Conservation (phyloP, 2,113 vertebrate genomes). For the Clupea harengus region DNA sequence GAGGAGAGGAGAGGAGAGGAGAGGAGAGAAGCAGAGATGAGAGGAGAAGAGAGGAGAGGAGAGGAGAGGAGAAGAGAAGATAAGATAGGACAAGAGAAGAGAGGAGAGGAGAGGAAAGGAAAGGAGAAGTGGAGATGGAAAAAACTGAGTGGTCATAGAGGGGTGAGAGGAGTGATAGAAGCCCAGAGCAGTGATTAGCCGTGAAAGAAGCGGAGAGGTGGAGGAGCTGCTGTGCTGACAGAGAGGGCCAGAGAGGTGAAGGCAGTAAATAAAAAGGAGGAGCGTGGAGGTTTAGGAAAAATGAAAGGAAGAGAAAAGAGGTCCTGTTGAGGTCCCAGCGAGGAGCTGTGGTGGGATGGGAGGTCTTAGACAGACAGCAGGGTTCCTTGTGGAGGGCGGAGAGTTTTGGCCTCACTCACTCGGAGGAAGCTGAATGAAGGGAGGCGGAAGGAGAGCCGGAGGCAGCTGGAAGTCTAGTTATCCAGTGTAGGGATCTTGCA, state of each 20-base stretch:
- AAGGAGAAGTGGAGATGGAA: too few relatives aligned
- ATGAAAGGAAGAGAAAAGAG: background rate
- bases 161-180: too few relatives aligned
- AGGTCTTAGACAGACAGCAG: background rate
- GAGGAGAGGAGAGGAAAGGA: too few relatives aligned
- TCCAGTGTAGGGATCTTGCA: constrained; percentile 77
- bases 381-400: background rate
- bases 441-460: background rate
- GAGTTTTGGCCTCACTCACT: background rate
- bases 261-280: background rate
- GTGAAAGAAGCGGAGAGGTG: background rate
- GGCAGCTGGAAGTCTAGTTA: constrained; percentile 29
- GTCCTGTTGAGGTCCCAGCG: background rate
- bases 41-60: background rate
- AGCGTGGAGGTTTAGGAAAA: background rate
- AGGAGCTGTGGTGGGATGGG: background rate
- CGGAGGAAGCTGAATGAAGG: background rate
- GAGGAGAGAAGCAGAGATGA: background rate
- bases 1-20: background rate
- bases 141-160: too few relatives aligned
- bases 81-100: background rate
- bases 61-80: background rate
- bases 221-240: background rate
- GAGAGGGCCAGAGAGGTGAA: background rate
- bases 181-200: too few relatives aligned